Evolutionary conservation across 2,113 vertebrate genomes (phyloP), one percentile per base, ranked within the genome.

Genomic region (Illadopsis cleaveri): DNA sequence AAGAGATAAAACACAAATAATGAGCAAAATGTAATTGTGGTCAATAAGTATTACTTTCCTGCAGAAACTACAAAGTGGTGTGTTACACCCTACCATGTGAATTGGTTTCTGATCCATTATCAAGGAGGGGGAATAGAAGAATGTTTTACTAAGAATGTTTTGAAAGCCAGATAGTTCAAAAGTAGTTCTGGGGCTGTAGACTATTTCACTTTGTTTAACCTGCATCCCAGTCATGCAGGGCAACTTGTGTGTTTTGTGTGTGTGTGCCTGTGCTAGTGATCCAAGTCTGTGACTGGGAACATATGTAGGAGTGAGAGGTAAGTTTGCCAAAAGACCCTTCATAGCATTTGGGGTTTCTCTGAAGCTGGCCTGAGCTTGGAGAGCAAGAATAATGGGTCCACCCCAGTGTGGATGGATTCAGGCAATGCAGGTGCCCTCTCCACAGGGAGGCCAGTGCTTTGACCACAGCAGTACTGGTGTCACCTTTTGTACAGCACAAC

Each of bases 221-320:
- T 64, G 8, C n/a, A 33, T 18, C 45, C 13, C 24, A 22, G 42
- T 56, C 44, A 9, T 2, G 6, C 31, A 45, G 35, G 60, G 45
- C 2, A 1, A 38, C 13, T 37, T 25, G 14, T 23, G 9, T 42
- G 24, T 33, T 76, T 50, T 51, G 27, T 42, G 66, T 37, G 2
- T 44, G 0, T 5, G 7, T 38, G 50, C 38, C n/a, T 62, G 31
- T 53, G 73, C 60, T 28, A 2, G 22, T 50, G 28, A 69, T 40
- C 21, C 35, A 13, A 10, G 38, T 8, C 9, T 5, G 0, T 15
- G 25, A 12, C 38, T 50, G 30, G 27, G 53, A 57, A 4, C 6
- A 5, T 27, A 4, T 8, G 25, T 44, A 27, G 40, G 15, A 56
- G 5, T 9, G 60, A 78, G 44, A 33, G 24, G 6, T 15, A 30